phyloP scores from a whole-genome alignment of 1,140 invertebrate species.

The Pinna nobilis region DNA sequence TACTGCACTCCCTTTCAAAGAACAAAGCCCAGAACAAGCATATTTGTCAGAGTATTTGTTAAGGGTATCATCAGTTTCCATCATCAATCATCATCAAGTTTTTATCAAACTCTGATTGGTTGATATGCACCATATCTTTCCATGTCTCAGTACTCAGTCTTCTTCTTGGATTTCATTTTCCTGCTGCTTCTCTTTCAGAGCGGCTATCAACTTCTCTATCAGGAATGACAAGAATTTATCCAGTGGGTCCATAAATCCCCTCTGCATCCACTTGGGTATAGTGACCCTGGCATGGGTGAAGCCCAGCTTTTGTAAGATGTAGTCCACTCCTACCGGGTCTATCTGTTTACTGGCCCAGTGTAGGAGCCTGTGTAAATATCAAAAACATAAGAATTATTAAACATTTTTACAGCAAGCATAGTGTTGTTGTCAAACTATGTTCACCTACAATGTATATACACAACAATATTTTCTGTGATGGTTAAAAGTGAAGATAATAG shows the following conservation, averaged over 20 bases:
- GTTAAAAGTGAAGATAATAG: too few species aligned
- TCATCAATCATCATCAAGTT: too few species aligned
- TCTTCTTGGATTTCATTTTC: conserved; percentile 35
- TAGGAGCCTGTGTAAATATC: conserved; percentile 80
- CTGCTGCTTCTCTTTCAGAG: conserved; percentile 58
- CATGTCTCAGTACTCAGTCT: not conserved
- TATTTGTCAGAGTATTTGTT: too few species aligned
- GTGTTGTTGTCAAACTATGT: too few species aligned
- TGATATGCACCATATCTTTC: too few species aligned
- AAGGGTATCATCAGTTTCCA: too few species aligned
- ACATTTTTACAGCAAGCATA: too few species aligned
- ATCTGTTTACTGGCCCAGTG: conserved; percentile 95
- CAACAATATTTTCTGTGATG: too few species aligned
- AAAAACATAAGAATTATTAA: not conserved
- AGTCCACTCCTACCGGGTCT: conserved; percentile 97
- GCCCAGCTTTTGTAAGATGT: conserved; percentile 96
- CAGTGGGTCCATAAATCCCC: conserved; percentile 95
- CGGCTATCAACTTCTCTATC: conserved; percentile 67
- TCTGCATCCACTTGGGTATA: conserved; percentile 99
- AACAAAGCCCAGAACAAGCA: too few species aligned
- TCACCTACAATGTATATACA: too few species aligned
- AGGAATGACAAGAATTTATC: conserved; percentile 72
- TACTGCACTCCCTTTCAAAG: too few species aligned
- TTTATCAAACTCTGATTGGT: too few species aligned
- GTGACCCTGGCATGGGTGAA: conserved; percentile 97